These are phyloP conservation scores for Coelopa frigida DNA, from an alignment of 1,140 invertebrate species.

Conservation along the genomic window DNA sequence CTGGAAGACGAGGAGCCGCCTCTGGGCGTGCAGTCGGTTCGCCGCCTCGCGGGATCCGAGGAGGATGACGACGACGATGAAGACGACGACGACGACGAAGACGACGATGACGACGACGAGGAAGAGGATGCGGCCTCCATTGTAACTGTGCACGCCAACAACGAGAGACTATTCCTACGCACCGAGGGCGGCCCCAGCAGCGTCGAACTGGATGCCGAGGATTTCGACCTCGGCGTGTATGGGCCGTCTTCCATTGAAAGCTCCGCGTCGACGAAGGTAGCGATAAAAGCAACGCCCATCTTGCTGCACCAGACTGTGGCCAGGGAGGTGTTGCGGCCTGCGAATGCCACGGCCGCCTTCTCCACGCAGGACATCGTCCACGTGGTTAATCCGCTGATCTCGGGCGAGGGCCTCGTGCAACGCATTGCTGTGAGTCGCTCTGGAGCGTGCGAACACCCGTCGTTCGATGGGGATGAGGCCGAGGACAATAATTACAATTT, in stretches of 20 bases:
- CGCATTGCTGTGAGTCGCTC: conserved; percentile 34
- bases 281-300: conserved; percentile 32
- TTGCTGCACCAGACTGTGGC: conserved; percentile 37
- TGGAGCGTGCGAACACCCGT: conserved; percentile 14
- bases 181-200: conserved; percentile 23
- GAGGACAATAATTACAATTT: conserved; percentile 9
- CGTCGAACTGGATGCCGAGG: conserved; percentile 1
- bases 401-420: conserved; percentile 36
- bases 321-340: conserved; percentile 23
- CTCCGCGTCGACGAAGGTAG: conserved; percentile 22
- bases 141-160: conserved; percentile 39
- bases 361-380: conserved; percentile 35
- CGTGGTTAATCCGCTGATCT: conserved; percentile 41
- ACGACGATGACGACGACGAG: conserved; percentile 29
- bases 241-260: conserved; percentile 41
- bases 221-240: conserved; percentile 16
- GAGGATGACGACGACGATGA: conserved; percentile 19
- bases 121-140: conserved; percentile 42
- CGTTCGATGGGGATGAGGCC: conserved; percentile 18
- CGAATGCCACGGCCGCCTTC: background rate
- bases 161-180: conserved; percentile 38
- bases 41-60: conserved; percentile 23
- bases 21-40: no score
- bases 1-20: conserved; percentile 33
- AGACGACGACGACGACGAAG: conserved; percentile 18